Percentiles rank a stretch among this genome's conserved stretches.
These are phyloP conservation scores for Prietella phreatophila DNA, from an alignment of 2,113 vertebrate genomes.

Conservation along the genomic window DNA sequence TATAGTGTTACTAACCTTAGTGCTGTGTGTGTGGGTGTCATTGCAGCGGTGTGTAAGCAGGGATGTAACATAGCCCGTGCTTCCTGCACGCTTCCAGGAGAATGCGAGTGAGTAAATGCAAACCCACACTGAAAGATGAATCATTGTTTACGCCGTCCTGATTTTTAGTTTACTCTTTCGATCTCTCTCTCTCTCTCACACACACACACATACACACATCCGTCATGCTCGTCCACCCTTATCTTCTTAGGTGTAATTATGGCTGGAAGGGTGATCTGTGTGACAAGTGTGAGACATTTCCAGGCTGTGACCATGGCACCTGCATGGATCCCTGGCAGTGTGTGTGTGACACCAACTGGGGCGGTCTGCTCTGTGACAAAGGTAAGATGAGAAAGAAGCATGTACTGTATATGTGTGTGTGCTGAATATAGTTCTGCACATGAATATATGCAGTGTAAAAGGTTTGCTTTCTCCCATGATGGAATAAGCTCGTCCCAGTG, in stretches of 20 bases:
- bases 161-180: neutral
- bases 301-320: constrained; percentile 77
- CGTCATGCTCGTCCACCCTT: constrained; percentile 11
- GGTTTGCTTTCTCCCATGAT: neutral
- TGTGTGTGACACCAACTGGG: constrained; percentile 81
- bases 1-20: constrained; percentile 16
- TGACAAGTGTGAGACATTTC: constrained; percentile 75
- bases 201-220: neutral
- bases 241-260: constrained; percentile 73
- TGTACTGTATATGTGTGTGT: neutral
- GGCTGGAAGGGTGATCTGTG: constrained; percentile 76
- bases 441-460: constrained; percentile 13
- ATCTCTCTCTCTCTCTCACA: too few relatives aligned
- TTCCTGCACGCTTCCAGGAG: constrained; percentile 69
- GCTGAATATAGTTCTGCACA: neutral
- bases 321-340: constrained; percentile 80
- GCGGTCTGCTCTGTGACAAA: constrained; percentile 81
- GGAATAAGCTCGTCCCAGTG: neutral
- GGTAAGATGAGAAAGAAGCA: constrained; percentile 62
- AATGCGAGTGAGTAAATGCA: constrained; percentile 72
- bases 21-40: constrained; percentile 26
- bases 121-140: neutral
- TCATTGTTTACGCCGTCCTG: neutral
- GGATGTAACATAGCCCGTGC: constrained; percentile 73
- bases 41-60: constrained; percentile 72